Evolutionary conservation across 2,113 vertebrate species (phyloP), one percentile per base, ranked within the genome.

Genomic region (Poecilia latipinna): DNA sequence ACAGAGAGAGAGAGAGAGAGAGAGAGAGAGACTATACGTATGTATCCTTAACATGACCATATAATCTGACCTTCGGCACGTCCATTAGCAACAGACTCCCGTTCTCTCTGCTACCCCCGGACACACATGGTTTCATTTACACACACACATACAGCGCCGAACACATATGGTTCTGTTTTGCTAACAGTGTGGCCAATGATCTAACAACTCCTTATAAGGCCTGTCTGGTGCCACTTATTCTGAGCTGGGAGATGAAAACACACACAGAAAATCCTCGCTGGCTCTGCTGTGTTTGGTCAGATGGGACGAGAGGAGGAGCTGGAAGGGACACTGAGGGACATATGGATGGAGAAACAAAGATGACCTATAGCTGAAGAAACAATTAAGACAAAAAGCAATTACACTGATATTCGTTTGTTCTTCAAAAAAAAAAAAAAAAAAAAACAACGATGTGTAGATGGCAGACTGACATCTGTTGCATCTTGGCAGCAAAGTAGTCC

Each of bases 131-230:
- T 92, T 94, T 88, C 80, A 90, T 75, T 93, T 92, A 87, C 51
- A 65, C 33, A 73, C 72, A 70, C 68, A 72, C 75, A 68, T 65
- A 33, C 75, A 63, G 84, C 77, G 70, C 78, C 75, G 35, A 65
- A 51, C 86, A 91, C 91, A 92, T 88, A 92, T 91, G 89, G 90
- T 92, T 90, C 88, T 92, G 86, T 91, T 93, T 90, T 92, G 84
- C 87, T 78, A 78, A 92, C 87, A 82, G 90, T 90, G 92, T 90
- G 85, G 91, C 86, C 89, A 88, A 85, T 93, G 92, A 93, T 93
- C 92, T 91, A 93, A 92, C 92, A 90, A 61, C 77, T 94, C 93
- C 94, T 93, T 95, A 94, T 94, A 95, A 91, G 94, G 94, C 77
- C 86, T 78, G 94, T 93, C 93, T 95, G 93, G 91, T 94, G 94